Evolutionary conservation across 1,140 invertebrate species (phyloP), one percentile per base, ranked within the genome.

Genomic region (Zophobas atratus): DNA sequence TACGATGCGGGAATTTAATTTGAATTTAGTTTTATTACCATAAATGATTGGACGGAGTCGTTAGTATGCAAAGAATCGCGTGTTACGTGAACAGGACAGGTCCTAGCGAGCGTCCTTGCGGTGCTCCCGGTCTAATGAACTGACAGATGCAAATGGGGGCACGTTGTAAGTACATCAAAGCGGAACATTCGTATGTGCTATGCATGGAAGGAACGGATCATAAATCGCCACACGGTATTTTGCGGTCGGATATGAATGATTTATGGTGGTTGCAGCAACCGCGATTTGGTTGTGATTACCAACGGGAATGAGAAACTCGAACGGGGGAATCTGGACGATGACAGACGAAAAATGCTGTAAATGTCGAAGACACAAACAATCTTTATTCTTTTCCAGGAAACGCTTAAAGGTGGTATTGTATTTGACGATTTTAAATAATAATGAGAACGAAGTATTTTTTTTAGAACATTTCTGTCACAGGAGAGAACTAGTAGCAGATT

Each of bases 191-290:
- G 20, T 20, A 20, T 20, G 20, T 20, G 20, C 20, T 20, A 20
- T 20, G 20, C 20, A 20, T 20, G 20, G 20, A 20, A 20, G 20
- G 20, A 20, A 34, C 5, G 46, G 41, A 71, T 53, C 77, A 79
- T 79, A 79, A 79, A 79, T 79, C 77, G 60, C 35, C 53, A 20
- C 20, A 20, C 20, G 63, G 32, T 48, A 60, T 76, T 76, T 63
- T 75, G 32, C 73, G 73, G 67, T 79, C 75, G 78, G 75, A 79
- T 79, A 70, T 77, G 70, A 76, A 77, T 77, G 70, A 79, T 79
- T 77, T 79, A 77, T 63, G 72, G 55, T 32, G n/a, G 49, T 51
- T 38, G 71, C 76, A 35, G 75, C 51, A 79, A 76, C 77, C 74
- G 77, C 48, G 53, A 71, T n/a, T 76, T 46, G 76, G 72, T 72